phyloP scores from a whole-genome alignment of 1,140 invertebrate species.

The Papilio helenus region DNA sequence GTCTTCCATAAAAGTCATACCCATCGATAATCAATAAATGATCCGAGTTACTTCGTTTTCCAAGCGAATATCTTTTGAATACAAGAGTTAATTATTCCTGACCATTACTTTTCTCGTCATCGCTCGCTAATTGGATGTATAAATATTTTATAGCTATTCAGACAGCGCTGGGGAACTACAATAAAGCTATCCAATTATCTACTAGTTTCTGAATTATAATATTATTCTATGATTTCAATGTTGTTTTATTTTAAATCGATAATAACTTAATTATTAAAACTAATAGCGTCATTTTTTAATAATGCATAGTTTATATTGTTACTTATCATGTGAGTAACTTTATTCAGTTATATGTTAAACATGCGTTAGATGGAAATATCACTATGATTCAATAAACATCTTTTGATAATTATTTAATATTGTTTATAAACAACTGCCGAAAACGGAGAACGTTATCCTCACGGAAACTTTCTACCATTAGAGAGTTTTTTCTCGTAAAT shows the following conservation, averaged over 20 bases:
- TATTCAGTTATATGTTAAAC: background rate
- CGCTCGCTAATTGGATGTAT: conserved; percentile 26
- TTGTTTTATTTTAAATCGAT: background rate
- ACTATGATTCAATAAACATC: background rate
- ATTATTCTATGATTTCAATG: background rate
- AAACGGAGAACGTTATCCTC: background rate
- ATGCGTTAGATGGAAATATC: background rate
- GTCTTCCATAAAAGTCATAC: background rate
- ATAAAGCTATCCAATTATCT: no score
- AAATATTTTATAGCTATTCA: conserved; percentile 30
- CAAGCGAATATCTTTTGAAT: background rate
- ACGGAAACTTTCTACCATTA: background rate
- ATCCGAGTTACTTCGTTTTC: conserved; percentile 3
- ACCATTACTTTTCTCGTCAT: background rate
- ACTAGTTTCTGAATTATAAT: background rate
- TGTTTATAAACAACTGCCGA: background rate
- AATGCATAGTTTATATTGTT: background rate
- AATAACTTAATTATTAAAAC: background rate
- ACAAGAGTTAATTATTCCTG: conserved; percentile 7
- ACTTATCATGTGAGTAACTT: background rate
- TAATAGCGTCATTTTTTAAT: background rate
- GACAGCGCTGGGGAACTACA: background rate
- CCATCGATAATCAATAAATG: conserved; percentile 1
- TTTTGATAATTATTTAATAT: background rate
- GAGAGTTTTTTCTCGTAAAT: background rate